Base-by-base conservation (phyloP, 2,888 invertebrate species). In the Plagiodera versicolora region DNA sequence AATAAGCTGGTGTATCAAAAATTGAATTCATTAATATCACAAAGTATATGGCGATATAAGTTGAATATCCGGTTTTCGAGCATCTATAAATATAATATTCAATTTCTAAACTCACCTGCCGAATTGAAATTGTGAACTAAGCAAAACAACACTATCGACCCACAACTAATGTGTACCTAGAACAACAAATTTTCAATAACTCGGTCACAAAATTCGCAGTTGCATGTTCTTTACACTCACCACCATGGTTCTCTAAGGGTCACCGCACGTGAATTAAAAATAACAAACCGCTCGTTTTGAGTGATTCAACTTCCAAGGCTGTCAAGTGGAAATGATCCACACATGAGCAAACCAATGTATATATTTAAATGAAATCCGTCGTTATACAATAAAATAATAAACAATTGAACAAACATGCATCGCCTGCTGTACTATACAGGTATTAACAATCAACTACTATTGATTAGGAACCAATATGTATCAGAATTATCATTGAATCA, bases 251-350 rank as follows among this genome's bases (percentile, higher is more conserved):
- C 32, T 51, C 32, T 28, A 54, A 57, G 61, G 60, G 52, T 63
- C 53, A 39, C 39, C 14, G 39, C 39, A 51, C 52, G 53, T 52
- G 57, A 59, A 66, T 60, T 60, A 56, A 60, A 62, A 65, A 58
- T 58, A 55, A 53, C 50, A 59, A 60, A 65, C 58, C 62, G 52
- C 54, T 64, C 30, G 60, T 60, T 65, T 67, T 39, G 64, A 61
- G 62, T 56, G 64, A 69, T 70, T 66, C 70, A 72, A 70, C 66
- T 66, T 67, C 67, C 72, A 72, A 72, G 72, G 72, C 69, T 72
- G 70, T 65, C 70, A 64, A 70, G 67, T 70, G 65, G 67, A 66
- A 64, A 69, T 67, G 52, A 67, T 65, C 67, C 65, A 69, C 67
- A 72, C 70, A 67, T 69, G 68, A 70, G 58, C 67, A 68, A 64